Base-by-base conservation (phyloP, 2,797 vertebrate genomes). In the Percopsis omiscomaycus region DNA sequence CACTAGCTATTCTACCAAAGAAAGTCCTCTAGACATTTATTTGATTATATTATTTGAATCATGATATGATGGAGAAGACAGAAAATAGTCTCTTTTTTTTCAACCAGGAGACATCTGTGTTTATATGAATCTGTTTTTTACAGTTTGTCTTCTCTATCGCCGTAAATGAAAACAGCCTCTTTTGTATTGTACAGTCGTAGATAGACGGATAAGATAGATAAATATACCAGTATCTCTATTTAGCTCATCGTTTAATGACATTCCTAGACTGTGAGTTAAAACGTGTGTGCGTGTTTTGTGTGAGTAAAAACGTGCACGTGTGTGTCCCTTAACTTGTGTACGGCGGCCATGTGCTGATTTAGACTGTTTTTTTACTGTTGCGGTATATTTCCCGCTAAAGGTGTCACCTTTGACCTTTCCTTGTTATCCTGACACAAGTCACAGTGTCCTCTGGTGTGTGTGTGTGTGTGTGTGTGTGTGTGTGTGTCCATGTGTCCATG, bases 1-100 rank as follows among this genome's bases (percentile, higher is more conserved):
- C 57, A 59, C 62, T 29, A 30, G 74, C 49, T 74, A 68, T 73
- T 68, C 42, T 77, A 77, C 85, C 86, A 90, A 88, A 86, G 84
- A 88, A 66, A 56, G 58, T 65, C 67, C 4, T 16, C 28, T 11
- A 49, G 14, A 68, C 67, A 48, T 58, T 15, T 71, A 28, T 50
- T 64, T 11, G 16, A 59, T 56, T 59, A 49, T 37, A 3, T 55
- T 62, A 5, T 66, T 72, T 42, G 48, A 14, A 42, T 57, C 8
- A 45, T 14, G 42, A 3, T 8, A 29, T 12, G 37, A 66, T 75
- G 68, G 48, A 52, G 44, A 57, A 30, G 50, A 22, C 59, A 15
- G 32, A 8, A 27, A 54, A 27, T 12, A 0, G 54, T 12, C 12
- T 47, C 46, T 11, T 12, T 14, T 48, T 13, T n/a, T 48, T 48